These are phyloP conservation scores for Neofelis nebulosa DNA, from an alignment of 2,113 vertebrate genomes.

Conservation along the genomic window DNA sequence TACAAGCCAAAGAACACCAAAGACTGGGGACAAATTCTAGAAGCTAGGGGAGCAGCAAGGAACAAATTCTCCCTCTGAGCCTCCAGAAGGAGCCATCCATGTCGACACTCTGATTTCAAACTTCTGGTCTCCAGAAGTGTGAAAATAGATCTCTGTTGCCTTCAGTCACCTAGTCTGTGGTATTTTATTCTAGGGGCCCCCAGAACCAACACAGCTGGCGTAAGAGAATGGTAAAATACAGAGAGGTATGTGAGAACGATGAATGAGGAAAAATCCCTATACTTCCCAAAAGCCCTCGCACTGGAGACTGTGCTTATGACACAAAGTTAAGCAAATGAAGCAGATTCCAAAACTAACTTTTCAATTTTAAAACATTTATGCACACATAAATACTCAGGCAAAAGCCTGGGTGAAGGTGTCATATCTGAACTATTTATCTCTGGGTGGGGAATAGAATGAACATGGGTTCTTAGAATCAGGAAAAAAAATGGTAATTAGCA, in stretches of 20 bases:
- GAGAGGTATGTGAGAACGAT: neutral
- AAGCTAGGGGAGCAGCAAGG: neutral
- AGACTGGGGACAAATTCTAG: neutral
- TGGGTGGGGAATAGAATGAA: neutral
- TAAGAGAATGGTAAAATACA: neutral
- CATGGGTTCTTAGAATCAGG: neutral
- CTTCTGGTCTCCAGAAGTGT: neutral
- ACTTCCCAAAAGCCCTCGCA: neutral
- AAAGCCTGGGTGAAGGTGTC: neutral
- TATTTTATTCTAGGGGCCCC: neutral
- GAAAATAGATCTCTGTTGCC: neutral
- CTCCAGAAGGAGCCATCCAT: neutral
- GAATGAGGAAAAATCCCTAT: neutral
- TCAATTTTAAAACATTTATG: neutral
- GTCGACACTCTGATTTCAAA: neutral
- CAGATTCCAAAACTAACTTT: neutral
- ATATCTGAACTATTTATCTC: neutral
- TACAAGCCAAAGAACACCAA: neutral
- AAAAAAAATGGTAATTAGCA: neutral
- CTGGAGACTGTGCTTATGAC: neutral
- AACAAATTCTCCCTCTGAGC: neutral
- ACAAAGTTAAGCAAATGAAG: neutral
- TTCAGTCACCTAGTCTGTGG: neutral
- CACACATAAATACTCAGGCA: neutral
- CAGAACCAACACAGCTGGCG: neutral